These are phyloP conservation scores for Paedocypris sp. DNA, from an alignment of 2,113 vertebrate species.

Conservation along the genomic window DNA sequence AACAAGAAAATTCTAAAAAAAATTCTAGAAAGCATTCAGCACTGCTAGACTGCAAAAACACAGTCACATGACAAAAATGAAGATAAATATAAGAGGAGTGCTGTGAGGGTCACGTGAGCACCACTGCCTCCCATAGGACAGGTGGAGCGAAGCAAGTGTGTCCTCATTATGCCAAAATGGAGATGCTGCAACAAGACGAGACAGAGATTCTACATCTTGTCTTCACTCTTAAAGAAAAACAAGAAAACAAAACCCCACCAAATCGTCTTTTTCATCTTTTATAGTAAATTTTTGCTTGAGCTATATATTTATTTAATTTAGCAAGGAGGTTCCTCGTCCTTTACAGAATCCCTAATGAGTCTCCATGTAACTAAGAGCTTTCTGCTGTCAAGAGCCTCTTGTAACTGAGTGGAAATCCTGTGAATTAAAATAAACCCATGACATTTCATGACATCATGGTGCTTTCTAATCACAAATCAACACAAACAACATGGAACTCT, in stretches of 20 bases:
- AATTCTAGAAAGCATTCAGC: conserved; percentile 14
- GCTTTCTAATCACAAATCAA: too few relatives aligned
- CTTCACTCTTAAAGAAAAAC: conserved; percentile 24
- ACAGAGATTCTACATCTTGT: conserved; percentile 18
- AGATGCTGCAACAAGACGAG: conserved; percentile 22
- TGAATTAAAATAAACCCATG: not conserved
- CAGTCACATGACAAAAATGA: conserved; percentile 23
- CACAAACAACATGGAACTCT: too few relatives aligned
- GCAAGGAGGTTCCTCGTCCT: not conserved
- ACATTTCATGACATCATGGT: too few relatives aligned
- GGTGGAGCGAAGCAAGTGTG: conserved; percentile 25
- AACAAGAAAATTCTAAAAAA: too few relatives aligned
- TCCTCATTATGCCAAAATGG: conserved; percentile 21
- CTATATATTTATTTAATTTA: not conserved
- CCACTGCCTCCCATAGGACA: conserved; percentile 35
- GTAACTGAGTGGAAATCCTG: not conserved
- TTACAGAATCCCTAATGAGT: not conserved
- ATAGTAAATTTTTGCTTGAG: not conserved
- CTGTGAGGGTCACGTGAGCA: conserved; percentile 28
- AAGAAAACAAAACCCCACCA: not conserved
- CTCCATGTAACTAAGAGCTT: not conserved
- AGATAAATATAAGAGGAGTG: conserved; percentile 18
- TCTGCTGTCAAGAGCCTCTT: conserved; percentile 3
- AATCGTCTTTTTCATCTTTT: not conserved
- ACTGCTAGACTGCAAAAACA: too few relatives aligned